Percentiles rank a stretch among this genome's conserved stretches.
Evolutionary conservation across 2,113 vertebrate genomes (phyloP).

Genomic region (Anolis sagrei): DNA sequence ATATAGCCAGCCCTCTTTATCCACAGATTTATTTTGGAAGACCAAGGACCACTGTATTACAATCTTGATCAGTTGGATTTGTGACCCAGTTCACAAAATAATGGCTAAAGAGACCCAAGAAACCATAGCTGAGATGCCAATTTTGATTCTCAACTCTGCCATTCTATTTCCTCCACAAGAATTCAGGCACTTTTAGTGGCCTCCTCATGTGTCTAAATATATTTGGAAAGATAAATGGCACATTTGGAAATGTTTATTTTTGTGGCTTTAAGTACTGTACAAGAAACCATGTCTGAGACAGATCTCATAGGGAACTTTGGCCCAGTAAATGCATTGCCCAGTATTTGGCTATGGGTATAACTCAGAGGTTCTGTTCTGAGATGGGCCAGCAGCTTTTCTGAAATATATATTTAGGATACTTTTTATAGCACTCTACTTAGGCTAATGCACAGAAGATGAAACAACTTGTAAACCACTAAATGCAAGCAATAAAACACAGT

Average conservation of each 20-base stretch:
- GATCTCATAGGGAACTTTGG: constrained; percentile 43
- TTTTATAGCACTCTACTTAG: constrained; percentile 61
- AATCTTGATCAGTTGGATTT: background rate
- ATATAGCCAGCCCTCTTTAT: no score
- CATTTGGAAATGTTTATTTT: background rate
- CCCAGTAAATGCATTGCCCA: constrained; percentile 20
- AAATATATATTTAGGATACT: constrained; percentile 55
- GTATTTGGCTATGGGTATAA: constrained; percentile 19
- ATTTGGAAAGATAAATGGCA: background rate
- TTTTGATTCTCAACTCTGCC: background rate
- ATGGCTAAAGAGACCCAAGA: no score
- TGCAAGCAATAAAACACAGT: constrained; percentile 46
- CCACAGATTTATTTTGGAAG: no score
- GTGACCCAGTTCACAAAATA: background rate
- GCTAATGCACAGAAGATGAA: constrained; percentile 55
- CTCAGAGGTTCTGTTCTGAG: constrained; percentile 41
- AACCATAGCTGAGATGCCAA: no score
- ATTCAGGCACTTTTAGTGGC: background rate
- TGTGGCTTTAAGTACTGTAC: constrained; percentile 16
- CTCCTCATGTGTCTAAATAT: background rate
- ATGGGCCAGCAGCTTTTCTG: constrained; percentile 30
- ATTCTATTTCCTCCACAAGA: background rate
- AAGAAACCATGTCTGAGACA: constrained; percentile 40
- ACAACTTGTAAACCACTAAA: constrained; percentile 65
- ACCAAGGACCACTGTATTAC: no score